Percentiles rank a stretch among this genome's conserved stretches.
Evolutionary conservation across 2,888 invertebrate species (phyloP).

Genomic region (Craniophora ligustri): DNA sequence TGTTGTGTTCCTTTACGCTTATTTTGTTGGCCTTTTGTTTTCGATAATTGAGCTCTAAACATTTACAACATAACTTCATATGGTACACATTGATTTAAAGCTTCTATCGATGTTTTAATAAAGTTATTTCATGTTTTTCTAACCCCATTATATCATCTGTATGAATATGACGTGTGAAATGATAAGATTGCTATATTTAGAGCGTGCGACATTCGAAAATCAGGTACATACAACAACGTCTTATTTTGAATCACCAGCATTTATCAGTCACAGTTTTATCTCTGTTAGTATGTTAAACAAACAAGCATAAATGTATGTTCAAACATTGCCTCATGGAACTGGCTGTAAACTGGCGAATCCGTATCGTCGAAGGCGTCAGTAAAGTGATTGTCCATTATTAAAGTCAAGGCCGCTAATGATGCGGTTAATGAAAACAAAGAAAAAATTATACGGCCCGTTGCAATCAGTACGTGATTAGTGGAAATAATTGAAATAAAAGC

Average conservation of each 20-base stretch:
- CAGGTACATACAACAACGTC: slow-evolving; percentile 6
- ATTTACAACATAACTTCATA: background rate
- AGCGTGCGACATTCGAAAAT: slow-evolving; percentile 6
- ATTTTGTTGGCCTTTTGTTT: background rate
- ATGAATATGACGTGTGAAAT: background rate
- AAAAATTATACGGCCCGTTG: slow-evolving; percentile 52
- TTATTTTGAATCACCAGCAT: slow-evolving; percentile 24
- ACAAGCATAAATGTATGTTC: slow-evolving; percentile 25
- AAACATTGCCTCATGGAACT: slow-evolving; percentile 47
- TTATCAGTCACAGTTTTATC: slow-evolving; percentile 44
- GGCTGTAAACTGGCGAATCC: slow-evolving; percentile 37
- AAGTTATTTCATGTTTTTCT: background rate
- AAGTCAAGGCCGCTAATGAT: slow-evolving; percentile 72
- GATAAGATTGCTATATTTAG: slow-evolving; percentile 13
- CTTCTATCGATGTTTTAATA: background rate
- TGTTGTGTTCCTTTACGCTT: background rate
- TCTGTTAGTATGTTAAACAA: slow-evolving; percentile 44
- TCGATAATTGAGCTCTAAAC: slow-evolving; percentile 5
- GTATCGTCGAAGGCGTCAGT: slow-evolving; percentile 46
- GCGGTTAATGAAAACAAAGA: slow-evolving; percentile 77
- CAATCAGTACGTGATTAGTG: slow-evolving; percentile 28
- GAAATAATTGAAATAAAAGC: slow-evolving; percentile 28
- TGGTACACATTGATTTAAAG: background rate
- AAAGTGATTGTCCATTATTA: slow-evolving; percentile 61
- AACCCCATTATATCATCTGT: background rate